Evolutionary conservation across 2,888 invertebrate genomes (phyloP).

Genomic region (Phania funesta): DNA sequence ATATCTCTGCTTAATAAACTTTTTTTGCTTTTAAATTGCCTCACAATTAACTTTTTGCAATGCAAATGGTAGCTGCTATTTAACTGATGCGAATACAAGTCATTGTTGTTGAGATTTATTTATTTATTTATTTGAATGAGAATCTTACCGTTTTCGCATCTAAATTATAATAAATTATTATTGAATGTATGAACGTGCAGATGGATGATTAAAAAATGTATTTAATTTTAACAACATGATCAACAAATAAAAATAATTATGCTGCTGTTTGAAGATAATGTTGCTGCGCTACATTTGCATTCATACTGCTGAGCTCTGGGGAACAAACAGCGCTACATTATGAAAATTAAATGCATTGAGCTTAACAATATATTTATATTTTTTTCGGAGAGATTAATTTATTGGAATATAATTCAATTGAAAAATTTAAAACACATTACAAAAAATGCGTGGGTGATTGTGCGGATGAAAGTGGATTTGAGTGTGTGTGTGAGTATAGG

Average conservation of each 20-base stretch:
- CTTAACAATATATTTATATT: conserved; percentile 27
- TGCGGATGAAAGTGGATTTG: background rate
- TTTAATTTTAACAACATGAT: conserved; percentile 19
- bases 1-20: too few species aligned
- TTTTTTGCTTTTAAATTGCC: too few species aligned
- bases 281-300: background rate
- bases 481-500: background rate
- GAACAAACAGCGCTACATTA: conserved; percentile 13
- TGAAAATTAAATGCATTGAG: conserved; percentile 43
- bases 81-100: too few species aligned
- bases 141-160: too few species aligned
- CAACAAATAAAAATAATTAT: conserved; percentile 36
- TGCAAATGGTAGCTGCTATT: too few species aligned
- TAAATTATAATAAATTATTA: too few species aligned
- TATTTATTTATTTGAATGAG: too few species aligned
- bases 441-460: background rate
- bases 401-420: conserved; percentile 74
- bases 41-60: too few species aligned
- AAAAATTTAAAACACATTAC: conserved; percentile 41
- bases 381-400: conserved; percentile 73
- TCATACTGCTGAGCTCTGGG: conserved; percentile 14
- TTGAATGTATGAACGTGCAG: background rate
- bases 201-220: background rate
- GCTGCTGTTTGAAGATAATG: background rate
- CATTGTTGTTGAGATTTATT: too few species aligned